Evolutionary conservation across 1,140 invertebrate genomes (phyloP).

Genomic region (Euwallacea fornicatus): DNA sequence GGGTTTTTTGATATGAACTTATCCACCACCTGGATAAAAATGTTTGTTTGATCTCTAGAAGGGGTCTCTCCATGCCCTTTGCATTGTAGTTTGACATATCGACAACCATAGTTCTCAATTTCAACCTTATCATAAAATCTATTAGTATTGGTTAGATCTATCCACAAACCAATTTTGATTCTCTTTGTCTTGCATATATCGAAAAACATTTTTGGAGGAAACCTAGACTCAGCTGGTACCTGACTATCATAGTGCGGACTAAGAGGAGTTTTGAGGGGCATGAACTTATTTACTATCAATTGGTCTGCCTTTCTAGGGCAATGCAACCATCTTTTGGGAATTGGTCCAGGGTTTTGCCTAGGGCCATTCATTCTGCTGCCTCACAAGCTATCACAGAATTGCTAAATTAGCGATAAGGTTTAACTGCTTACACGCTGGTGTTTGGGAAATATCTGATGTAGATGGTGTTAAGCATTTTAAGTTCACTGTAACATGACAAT

Average conservation of each 20-base stretch:
- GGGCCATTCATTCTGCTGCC: conserved; percentile 17
- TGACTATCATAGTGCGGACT: conserved; percentile 74
- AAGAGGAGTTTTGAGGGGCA: conserved; percentile 94
- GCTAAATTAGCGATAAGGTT: too few relatives aligned
- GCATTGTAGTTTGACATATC: conserved; percentile 86
- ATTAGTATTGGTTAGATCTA: conserved; percentile 94
- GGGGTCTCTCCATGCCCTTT: conserved; percentile 83
- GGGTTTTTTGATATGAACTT: conserved; percentile 80
- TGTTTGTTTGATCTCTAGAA: conserved; percentile 71
- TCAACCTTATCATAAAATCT: conserved; percentile 86
- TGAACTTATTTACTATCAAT: conserved; percentile 76
- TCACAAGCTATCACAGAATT: too few relatives aligned
- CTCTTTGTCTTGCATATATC: conserved; percentile 70
- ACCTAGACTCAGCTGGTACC: conserved; percentile 78
- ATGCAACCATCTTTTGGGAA: conserved; percentile 88
- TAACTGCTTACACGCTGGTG: too few relatives aligned
- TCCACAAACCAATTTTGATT: conserved; percentile 90
- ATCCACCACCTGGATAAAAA: conserved; percentile 77
- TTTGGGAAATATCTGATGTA: too few relatives aligned
- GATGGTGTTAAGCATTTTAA: too few relatives aligned
- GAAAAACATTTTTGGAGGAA: conserved; percentile 84
- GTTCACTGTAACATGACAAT: too few relatives aligned
- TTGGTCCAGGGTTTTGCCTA: conserved; percentile 56
- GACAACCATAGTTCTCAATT: conserved; percentile 73
- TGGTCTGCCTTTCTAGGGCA: conserved; percentile 84